Conservation (phyloP, 2,113 vertebrate species). For the Numida meleagris region DNA sequence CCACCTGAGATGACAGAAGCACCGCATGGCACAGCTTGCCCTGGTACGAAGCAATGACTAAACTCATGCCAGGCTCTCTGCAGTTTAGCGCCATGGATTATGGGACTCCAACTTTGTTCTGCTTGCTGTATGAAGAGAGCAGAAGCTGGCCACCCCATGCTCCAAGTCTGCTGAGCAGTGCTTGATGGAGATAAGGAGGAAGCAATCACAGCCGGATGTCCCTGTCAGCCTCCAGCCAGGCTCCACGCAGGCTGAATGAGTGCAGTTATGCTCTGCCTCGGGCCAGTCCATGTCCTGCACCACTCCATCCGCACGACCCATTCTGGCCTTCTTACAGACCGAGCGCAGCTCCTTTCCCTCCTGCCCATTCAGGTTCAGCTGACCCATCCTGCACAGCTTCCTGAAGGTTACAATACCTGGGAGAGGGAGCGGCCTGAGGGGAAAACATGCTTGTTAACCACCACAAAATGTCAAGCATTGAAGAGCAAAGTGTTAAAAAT, state of each 20-base stretch:
- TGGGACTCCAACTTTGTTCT: not conserved
- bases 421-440: not conserved
- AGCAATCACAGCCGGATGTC: accelerated
- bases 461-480: not conserved
- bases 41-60: not conserved
- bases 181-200: not conserved
- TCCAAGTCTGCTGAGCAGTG: not conserved
- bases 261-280: not conserved
- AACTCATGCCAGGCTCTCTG: not conserved
- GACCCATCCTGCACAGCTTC: not conserved
- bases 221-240: not conserved
- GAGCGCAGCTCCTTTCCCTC: not conserved
- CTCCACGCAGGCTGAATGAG: not conserved
- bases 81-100: not conserved
- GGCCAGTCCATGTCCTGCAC: not conserved
- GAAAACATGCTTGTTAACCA: not conserved
- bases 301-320: not conserved
- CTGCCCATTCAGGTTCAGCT: not conserved
- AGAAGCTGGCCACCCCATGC: not conserved
- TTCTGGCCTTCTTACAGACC: not conserved
- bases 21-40: not conserved
- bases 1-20: not conserved
- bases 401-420: not conserved
- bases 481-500: not conserved
- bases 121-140: not conserved